A percentile compares a stretch with the other conserved stretches of the same genome.
phyloP scores from a whole-genome alignment of 1,140 invertebrate species.

The Atta colombica region DNA sequence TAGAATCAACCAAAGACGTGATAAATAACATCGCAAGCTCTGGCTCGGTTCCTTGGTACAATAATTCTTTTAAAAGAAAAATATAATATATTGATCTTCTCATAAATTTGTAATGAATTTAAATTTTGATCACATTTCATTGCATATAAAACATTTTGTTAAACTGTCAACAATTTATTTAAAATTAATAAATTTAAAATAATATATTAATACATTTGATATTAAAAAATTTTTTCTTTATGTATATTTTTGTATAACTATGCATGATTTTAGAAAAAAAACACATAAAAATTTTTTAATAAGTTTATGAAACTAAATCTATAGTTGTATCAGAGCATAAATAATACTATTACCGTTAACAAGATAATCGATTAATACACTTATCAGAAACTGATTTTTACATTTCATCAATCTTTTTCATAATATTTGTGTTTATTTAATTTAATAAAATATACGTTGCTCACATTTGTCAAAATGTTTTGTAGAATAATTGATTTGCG shows the following conservation, averaged over 20 bases:
- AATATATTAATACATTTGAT: neutral
- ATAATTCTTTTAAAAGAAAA: constrained; percentile 18
- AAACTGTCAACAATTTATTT: neutral
- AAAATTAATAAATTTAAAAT: neutral
- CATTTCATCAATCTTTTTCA: neutral
- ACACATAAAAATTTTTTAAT: neutral
- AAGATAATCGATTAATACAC: neutral
- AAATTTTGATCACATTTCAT: constrained; percentile 35
- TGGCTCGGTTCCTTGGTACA: constrained; percentile 11
- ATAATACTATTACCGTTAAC: neutral
- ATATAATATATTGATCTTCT: constrained; percentile 60
- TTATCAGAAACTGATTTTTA: constrained; percentile 7
- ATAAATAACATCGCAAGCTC: constrained; percentile 53
- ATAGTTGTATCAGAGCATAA: neutral
- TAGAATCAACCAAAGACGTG: constrained; percentile 33
- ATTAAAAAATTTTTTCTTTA: neutral
- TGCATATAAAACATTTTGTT: neutral
- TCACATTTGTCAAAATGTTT: neutral
- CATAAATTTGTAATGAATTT: neutral
- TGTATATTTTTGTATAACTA: neutral
- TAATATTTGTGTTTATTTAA: constrained; percentile 12
- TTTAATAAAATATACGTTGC: neutral
- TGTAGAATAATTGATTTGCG: neutral
- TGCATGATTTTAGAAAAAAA: neutral
- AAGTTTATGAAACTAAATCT: neutral